Evolutionary conservation across 2,113 vertebrate genomes (phyloP).

Genomic region (Corynorhinus townsendii): DNA sequence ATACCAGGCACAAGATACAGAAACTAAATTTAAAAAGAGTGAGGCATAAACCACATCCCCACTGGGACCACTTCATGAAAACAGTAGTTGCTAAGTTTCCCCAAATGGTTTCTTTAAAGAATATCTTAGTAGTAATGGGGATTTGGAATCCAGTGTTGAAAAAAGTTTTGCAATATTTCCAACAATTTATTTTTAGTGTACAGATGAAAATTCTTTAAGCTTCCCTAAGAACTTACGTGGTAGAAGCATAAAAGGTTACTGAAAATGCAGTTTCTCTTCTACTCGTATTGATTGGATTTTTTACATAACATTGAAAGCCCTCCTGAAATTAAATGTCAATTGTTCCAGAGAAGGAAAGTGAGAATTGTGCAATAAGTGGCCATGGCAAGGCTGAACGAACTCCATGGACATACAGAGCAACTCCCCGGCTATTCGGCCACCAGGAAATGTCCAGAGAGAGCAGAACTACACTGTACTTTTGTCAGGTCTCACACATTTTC

Average conservation of each 20-base stretch:
- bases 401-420: background rate
- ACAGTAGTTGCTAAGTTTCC: background rate
- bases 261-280: constrained; percentile 35
- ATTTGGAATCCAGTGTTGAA: background rate
- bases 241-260: background rate
- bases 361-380: background rate
- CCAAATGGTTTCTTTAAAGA: constrained; percentile 9
- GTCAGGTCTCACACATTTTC: background rate
- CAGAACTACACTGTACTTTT: background rate
- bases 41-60: background rate
- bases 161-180: constrained; percentile 15
- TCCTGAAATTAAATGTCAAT: constrained; percentile 22
- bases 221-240: background rate
- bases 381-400: background rate
- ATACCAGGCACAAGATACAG: constrained; percentile 32
- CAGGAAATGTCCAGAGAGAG: background rate
- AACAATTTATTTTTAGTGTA: background rate
- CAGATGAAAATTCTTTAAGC: constrained; percentile 31
- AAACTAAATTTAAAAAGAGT: constrained; percentile 46
- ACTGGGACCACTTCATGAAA: constrained; percentile 7
- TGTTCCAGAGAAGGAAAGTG: background rate
- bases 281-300: background rate
- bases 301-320: constrained; percentile 16
- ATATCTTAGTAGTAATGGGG: background rate
- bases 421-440: too few relatives aligned